A percentile compares a stretch with the other conserved stretches of the same genome.
Evolutionary conservation across 2,888 invertebrate species (phyloP).

Genomic region (Hipparchia semele): DNA sequence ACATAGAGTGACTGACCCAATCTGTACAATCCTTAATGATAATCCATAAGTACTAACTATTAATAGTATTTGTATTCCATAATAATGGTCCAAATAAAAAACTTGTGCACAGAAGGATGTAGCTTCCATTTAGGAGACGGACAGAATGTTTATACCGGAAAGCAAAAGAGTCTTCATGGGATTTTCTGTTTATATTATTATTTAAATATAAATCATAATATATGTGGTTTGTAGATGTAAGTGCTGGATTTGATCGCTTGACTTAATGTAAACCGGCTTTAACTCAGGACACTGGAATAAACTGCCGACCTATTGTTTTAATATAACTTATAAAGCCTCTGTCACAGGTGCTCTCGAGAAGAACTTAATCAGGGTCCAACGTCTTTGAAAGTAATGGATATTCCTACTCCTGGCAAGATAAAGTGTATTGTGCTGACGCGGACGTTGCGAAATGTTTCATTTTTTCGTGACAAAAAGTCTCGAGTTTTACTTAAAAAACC

Average conservation of each 20-base stretch:
- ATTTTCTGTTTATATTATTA: no score
- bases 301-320: conserved; percentile 34
- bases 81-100: no score
- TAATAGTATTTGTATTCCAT: no score
- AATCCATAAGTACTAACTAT: no score
- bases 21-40: no score
- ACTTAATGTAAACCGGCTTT: neutral
- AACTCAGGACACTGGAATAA: conserved; percentile 11
- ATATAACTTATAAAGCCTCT: conserved; percentile 37
- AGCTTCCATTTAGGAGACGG: no score
- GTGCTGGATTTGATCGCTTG: neutral
- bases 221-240: no score
- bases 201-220: no score
- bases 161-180: no score
- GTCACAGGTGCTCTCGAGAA: conserved; percentile 36
- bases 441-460: neutral
- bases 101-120: no score
- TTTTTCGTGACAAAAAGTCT: neutral
- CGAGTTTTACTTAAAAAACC: conserved; percentile 11
- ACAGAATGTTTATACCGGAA: no score
- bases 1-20: no score
- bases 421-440: conserved; percentile 16
- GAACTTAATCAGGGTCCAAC: conserved; percentile 35
- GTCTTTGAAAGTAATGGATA: conserved; percentile 37
- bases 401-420: conserved; percentile 28